phyloP scores from a whole-genome alignment of 1,140 invertebrate genomes.

The Radopholus similis region DNA sequence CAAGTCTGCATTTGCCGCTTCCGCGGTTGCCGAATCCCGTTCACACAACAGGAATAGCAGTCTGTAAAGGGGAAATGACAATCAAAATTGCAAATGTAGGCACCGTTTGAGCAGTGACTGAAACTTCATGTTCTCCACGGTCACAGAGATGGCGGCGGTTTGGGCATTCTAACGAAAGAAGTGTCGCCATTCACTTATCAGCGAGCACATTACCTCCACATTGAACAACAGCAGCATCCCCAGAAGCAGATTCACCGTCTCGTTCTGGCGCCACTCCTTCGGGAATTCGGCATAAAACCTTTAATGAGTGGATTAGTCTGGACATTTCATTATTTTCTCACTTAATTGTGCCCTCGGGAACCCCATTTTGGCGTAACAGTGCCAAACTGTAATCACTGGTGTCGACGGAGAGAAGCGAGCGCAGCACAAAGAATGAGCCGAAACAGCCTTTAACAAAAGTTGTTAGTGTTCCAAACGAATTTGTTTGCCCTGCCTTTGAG shows the following conservation, averaged over 20 bases:
- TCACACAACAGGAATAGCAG: slow-evolving; percentile 23
- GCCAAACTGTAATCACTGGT: slow-evolving; percentile 17
- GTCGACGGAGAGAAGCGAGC: background rate
- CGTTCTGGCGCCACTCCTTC: slow-evolving; percentile 40
- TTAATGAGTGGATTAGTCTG: background rate
- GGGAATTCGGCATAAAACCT: slow-evolving; percentile 41
- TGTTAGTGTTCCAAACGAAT: background rate
- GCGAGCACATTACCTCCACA: slow-evolving; percentile 28
- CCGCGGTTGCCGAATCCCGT: slow-evolving; percentile 11
- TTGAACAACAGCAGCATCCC: slow-evolving; percentile 36
- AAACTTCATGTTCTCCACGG: slow-evolving; percentile 31
- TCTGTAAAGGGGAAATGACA: background rate
- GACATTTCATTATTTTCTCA: background rate
- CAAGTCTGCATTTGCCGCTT: slow-evolving; percentile 6
- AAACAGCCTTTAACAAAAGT: slow-evolving; percentile 7
- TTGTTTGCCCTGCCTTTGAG: slow-evolving; percentile 20
- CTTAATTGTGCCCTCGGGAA: slow-evolving; percentile 20
- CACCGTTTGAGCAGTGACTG: slow-evolving; percentile 23
- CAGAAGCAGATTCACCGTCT: slow-evolving; percentile 38
- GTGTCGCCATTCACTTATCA: too few species aligned
- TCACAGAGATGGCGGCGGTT: slow-evolving; percentile 25
- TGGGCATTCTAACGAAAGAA: background rate
- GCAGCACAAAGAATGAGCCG: slow-evolving; percentile 9
- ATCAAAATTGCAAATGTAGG: background rate
- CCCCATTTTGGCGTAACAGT: slow-evolving; percentile 20